Percentiles rank a stretch among this genome's conserved stretches.
Evolutionary conservation across 2,888 invertebrate genomes (phyloP).

Genomic region (Notodonta dromedarius): DNA sequence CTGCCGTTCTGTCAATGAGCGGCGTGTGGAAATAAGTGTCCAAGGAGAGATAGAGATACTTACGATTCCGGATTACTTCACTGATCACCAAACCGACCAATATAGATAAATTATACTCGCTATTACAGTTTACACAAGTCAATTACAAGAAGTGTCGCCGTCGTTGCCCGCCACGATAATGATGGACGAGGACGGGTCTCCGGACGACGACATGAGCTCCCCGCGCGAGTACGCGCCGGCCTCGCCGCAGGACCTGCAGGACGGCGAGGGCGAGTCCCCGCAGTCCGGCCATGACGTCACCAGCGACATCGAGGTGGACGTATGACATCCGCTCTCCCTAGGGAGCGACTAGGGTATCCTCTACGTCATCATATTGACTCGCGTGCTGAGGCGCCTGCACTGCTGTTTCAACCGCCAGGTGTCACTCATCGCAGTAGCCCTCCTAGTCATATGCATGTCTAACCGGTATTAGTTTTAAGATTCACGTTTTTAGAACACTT

Average conservation of each 20-base stretch:
- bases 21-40: no score
- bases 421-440: conserved; percentile 40
- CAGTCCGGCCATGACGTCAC: conserved; percentile 60
- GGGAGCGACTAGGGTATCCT: conserved; percentile 57
- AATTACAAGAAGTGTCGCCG: conserved; percentile 76
- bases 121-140: conserved; percentile 73
- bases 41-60: no score
- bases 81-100: background rate
- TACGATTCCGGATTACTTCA: no score
- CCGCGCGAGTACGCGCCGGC: conserved; percentile 61
- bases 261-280: conserved; percentile 53
- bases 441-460: conserved; percentile 59
- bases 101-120: background rate
- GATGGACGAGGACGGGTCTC: conserved; percentile 78
- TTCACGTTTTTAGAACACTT: conserved; percentile 19
- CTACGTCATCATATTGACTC: conserved; percentile 28
- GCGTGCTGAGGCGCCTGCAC: conserved; percentile 17
- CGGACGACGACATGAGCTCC: conserved; percentile 69
- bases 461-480: conserved; percentile 54
- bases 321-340: conserved; percentile 71
- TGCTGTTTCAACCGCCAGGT: conserved; percentile 21
- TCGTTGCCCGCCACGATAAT: conserved; percentile 81
- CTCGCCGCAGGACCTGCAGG: conserved; percentile 48
- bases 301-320: conserved; percentile 77
- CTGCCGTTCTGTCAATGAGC: no score